phyloP scores from a whole-genome alignment of 2,888 invertebrate species.

The Drosophila ustulata region DNA sequence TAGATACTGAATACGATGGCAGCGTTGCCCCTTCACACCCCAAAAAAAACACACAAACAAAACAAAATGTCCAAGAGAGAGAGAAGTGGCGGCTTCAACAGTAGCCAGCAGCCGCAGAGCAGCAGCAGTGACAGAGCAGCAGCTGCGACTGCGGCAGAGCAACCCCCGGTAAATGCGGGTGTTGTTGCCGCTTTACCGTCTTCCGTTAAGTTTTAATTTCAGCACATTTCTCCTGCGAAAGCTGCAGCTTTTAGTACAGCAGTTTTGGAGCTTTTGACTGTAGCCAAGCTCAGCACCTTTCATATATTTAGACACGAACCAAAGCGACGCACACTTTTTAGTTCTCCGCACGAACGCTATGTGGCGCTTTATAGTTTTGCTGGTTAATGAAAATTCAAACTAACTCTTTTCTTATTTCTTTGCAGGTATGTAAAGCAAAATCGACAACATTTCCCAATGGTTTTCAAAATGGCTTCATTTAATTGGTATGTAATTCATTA shows the following conservation, averaged over 20 bases:
- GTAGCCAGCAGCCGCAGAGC: slow-evolving; percentile 26
- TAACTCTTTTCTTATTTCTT: slow-evolving; percentile 26
- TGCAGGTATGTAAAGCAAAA: slow-evolving; percentile 40
- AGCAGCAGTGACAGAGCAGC: slow-evolving; percentile 15
- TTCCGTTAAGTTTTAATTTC: slow-evolving; percentile 17
- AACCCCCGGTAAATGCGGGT: slow-evolving; percentile 49
- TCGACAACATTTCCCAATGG: neutral
- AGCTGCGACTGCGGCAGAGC: slow-evolving; percentile 40
- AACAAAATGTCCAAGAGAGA: slow-evolving; percentile 51
- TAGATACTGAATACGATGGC: slow-evolving; percentile 61
- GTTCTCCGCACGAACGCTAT: neutral
- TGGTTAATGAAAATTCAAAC: neutral
- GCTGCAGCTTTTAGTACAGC: slow-evolving; percentile 34
- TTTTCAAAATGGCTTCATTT: slow-evolving; percentile 46
- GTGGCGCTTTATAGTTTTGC: slow-evolving; percentile 27
- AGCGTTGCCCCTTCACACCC: slow-evolving; percentile 41
- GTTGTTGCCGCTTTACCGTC: slow-evolving; percentile 31
- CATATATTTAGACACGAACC: slow-evolving; percentile 40
- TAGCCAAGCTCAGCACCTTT: neutral
- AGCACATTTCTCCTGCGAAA: slow-evolving; percentile 33
- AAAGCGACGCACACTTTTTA: neutral
- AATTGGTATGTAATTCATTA: slow-evolving; percentile 34
- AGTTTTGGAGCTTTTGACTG: slow-evolving; percentile 27
- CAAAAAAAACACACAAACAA: slow-evolving; percentile 44
- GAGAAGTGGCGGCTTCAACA: slow-evolving; percentile 37